phyloP scores from a whole-genome alignment of 1,140 invertebrate species.

The Agrilus planipennis region DNA sequence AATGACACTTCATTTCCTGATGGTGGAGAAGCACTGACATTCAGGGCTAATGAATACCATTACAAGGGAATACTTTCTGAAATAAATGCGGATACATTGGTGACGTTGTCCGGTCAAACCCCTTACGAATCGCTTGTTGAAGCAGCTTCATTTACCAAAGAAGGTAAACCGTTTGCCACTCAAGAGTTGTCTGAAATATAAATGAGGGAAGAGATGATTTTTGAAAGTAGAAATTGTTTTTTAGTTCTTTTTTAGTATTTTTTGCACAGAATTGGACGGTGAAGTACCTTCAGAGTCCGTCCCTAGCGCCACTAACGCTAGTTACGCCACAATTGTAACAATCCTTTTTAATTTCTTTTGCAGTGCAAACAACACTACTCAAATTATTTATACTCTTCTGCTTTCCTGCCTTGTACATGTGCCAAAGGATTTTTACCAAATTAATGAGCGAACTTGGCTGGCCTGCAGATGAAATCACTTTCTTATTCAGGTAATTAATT shows the following conservation, averaged over 20 bases:
- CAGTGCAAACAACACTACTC: conserved; percentile 33
- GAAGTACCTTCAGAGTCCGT: not conserved
- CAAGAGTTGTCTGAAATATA: conserved; percentile 12
- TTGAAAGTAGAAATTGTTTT: not conserved
- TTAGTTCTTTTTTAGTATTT: conserved; percentile 1
- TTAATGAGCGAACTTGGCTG: conserved; percentile 36
- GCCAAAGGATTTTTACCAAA: conserved; percentile 29
- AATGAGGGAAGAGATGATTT: not conserved
- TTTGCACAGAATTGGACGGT: conserved; percentile 4
- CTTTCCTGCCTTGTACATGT: conserved; percentile 36
- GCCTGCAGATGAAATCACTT: conserved; percentile 28
- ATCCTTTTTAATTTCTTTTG: conserved; percentile 6
- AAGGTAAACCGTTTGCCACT: conserved; percentile 15
- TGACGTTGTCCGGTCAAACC: conserved; percentile 14
- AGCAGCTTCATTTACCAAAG: conserved; percentile 17
- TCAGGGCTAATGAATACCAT: conserved; percentile 3
- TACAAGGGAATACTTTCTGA: conserved; percentile 17
- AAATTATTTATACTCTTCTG: conserved; percentile 32
- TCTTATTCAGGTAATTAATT: conserved; percentile 29
- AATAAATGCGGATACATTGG: conserved; percentile 19
- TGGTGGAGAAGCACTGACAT: conserved; percentile 9
- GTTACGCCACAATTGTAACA: no score
- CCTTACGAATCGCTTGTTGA: conserved; percentile 19
- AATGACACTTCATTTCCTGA: not conserved
- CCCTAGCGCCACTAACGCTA: not conserved